A percentile compares a stretch with the other conserved stretches of the same genome.
Evolutionary conservation across 2,888 invertebrate species (phyloP).

Genomic region (Oscheius myriophilus): DNA sequence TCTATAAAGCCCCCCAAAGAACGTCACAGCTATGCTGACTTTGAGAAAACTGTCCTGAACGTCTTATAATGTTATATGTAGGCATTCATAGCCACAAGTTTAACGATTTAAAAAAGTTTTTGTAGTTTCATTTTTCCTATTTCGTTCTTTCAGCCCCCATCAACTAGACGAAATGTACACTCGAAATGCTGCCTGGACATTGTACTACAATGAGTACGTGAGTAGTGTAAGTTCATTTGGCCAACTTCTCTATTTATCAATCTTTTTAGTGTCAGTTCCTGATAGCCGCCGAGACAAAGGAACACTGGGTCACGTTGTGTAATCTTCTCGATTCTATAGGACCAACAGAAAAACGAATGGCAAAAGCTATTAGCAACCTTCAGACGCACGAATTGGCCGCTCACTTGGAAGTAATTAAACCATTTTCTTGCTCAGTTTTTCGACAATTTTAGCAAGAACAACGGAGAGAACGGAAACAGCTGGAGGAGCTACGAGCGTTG

Average conservation of each 20-base stretch:
- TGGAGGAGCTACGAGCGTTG: not conserved
- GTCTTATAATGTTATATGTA: too few species aligned
- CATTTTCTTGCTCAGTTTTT: not conserved
- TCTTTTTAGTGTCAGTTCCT: slow-evolving; percentile 1
- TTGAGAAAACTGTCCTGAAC: too few species aligned
- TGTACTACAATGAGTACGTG: slow-evolving; percentile 1
- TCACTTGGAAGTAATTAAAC: not conserved
- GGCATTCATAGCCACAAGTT: too few species aligned
- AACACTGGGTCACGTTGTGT: not conserved
- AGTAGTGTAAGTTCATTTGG: not conserved
- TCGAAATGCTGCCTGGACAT: not conserved
- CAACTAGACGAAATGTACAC: not conserved
- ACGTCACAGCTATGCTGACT: too few species aligned
- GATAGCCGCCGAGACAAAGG: slow-evolving; percentile 10
- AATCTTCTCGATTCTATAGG: not conserved
- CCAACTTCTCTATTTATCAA: not conserved
- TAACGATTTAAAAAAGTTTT: too few species aligned
- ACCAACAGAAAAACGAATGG: not conserved
- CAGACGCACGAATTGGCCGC: not conserved
- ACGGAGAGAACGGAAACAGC: not conserved
- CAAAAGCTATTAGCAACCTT: not conserved
- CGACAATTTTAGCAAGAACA: not conserved
- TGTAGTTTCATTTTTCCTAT: too few species aligned
- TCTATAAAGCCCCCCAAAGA: too few species aligned
- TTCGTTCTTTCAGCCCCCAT: not conserved